These are phyloP conservation scores for Drosophila pallidifrons DNA, from an alignment of 1,140 invertebrate species.

Conservation along the genomic window DNA sequence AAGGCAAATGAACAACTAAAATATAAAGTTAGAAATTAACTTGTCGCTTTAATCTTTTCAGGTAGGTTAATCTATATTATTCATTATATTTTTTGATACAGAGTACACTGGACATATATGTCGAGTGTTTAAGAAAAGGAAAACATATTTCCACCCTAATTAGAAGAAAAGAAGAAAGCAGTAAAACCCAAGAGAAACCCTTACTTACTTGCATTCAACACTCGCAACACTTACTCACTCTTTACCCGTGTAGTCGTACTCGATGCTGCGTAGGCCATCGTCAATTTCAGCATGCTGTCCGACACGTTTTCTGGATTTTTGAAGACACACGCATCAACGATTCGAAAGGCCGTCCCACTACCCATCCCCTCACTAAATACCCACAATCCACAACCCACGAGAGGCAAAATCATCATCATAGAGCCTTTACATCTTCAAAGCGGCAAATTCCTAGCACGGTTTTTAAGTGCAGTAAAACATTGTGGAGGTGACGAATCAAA, in stretches of 20 bases:
- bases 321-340: constrained; percentile 78
- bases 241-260: neutral
- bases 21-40: no score
- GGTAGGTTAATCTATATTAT: neutral
- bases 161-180: neutral
- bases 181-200: neutral
- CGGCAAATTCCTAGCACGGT: constrained; percentile 44
- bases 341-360: constrained; percentile 17
- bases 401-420: constrained; percentile 32
- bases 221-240: constrained; percentile 17
- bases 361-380: constrained; percentile 14
- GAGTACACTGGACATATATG: neutral
- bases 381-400: neutral
- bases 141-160: neutral
- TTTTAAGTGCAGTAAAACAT: constrained; percentile 61
- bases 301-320: constrained; percentile 84
- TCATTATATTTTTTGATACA: neutral
- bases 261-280: constrained; percentile 31
- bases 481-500: constrained; percentile 78
- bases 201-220: constrained; percentile 1
- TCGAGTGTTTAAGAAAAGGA: neutral
- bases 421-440: constrained; percentile 56
- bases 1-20: no score
- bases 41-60: no score
- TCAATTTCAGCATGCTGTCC: constrained; percentile 74